These are phyloP conservation scores for Drosophila lowei DNA, from an alignment of 1,140 invertebrate genomes.

Conservation along the genomic window DNA sequence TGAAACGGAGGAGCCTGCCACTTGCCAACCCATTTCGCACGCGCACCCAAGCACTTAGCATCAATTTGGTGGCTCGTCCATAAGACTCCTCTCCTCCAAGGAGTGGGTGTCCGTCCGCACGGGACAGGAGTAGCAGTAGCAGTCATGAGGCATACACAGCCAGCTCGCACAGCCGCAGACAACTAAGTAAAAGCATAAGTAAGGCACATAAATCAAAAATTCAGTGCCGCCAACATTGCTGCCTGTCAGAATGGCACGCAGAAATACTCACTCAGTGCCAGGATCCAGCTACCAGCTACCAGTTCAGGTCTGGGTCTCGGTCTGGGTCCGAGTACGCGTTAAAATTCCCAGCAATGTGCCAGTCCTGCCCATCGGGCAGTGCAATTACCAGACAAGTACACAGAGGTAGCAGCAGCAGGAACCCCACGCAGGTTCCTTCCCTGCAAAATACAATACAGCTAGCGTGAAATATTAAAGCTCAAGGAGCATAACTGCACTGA, in stretches of 20 bases:
- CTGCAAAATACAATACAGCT: conserved; percentile 65
- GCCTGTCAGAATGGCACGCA: conserved; percentile 79
- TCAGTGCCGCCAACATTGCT: conserved; percentile 70
- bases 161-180: conserved; percentile 44
- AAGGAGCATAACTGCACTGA: conserved; percentile 27
- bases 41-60: conserved; percentile 78
- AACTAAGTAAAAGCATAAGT: conserved; percentile 82
- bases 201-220: conserved; percentile 82
- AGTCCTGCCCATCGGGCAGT: conserved; percentile 40
- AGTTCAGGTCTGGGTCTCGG: background rate
- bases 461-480: conserved; percentile 77
- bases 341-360: conserved; percentile 66
- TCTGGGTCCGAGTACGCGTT: conserved; percentile 10
- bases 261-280: conserved; percentile 73
- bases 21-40: conserved; percentile 73
- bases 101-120: conserved; percentile 1
- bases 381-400: conserved; percentile 75
- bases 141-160: conserved; percentile 7
- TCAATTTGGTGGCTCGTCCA: conserved; percentile 76
- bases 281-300: conserved; percentile 25
- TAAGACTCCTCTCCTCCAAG: conserved; percentile 54
- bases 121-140: background rate
- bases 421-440: conserved; percentile 22
- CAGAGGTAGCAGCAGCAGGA: conserved; percentile 8
- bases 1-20: background rate